A percentile compares a stretch with the other conserved stretches of the same genome.
phyloP scores from a whole-genome alignment of 2,113 vertebrate genomes.

The Phylloscopus trochiloides region DNA sequence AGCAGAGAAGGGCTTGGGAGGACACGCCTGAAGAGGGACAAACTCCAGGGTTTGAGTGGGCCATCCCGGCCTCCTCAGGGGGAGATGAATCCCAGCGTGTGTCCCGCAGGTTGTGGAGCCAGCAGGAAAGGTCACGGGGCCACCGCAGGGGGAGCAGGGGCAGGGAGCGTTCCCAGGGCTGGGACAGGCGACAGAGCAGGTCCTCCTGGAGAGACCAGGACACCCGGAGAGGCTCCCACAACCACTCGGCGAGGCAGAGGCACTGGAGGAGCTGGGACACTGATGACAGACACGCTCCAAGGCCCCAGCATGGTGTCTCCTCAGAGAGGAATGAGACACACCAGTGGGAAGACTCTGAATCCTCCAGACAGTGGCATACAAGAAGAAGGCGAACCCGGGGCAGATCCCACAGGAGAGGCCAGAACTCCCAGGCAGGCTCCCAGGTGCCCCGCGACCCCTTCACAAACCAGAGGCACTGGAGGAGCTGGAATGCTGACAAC shows the following conservation, averaged over 20 bases:
- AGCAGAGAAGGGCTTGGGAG: neutral
- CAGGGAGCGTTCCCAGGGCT: neutral
- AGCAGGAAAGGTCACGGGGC: fast-evolving
- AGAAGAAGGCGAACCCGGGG: neutral
- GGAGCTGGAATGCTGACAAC: neutral
- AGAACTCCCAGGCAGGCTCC: neutral
- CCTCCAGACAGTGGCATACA: neutral
- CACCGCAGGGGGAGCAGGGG: neutral
- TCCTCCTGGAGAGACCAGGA: neutral
- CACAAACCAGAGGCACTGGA: neutral
- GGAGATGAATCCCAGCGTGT: fast-evolving
- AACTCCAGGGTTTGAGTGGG: fast-evolving
- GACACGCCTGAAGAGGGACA: fast-evolving
- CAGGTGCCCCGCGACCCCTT: fast-evolving
- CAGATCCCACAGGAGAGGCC: neutral
- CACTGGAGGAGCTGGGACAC: neutral
- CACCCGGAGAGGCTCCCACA: fast-evolving
- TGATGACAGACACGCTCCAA: neutral
- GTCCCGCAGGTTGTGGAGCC: neutral
- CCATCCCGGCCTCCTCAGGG: fast-evolving
- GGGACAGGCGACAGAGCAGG: neutral
- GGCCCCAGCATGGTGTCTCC: fast-evolving
- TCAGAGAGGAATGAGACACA: neutral
- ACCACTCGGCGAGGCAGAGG: fast-evolving
- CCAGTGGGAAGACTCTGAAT: neutral